A percentile compares a stretch with the other conserved stretches of the same genome.
Conservation (phyloP, 2,888 invertebrate species). For the Erynnis tages region DNA sequence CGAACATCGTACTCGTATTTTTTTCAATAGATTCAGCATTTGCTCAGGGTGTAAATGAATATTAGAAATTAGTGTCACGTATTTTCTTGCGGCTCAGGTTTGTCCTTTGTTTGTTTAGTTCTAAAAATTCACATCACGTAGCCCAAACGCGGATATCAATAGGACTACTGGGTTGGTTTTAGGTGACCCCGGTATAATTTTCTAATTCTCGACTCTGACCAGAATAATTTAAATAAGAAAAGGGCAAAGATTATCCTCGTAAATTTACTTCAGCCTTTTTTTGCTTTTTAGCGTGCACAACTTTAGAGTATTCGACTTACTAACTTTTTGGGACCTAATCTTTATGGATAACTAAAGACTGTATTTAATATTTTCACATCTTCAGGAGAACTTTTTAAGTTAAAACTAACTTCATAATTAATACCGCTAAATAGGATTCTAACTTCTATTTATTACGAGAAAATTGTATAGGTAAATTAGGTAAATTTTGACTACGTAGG, state of each 20-base stretch:
- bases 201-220: conserved; percentile 31
- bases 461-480: no score
- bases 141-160: conserved; percentile 49
- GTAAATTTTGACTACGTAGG: no score
- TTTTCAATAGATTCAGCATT: conserved; percentile 19
- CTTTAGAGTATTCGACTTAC: no score
- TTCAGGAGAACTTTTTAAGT: no score
- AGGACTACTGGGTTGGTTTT: conserved; percentile 50
- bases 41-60: conserved; percentile 20
- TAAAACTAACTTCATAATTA: no score
- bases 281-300: no score
- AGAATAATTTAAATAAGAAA: conserved; percentile 22
- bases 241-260: conserved; percentile 1
- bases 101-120: conserved; percentile 45
- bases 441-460: no score
- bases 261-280: no score
- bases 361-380: no score
- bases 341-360: no score
- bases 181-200: conserved; percentile 42
- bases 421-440: no score
- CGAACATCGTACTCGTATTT: not conserved
- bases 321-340: no score
- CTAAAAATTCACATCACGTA: conserved; percentile 55
- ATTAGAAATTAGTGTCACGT: conserved; percentile 47
- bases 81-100: conserved; percentile 46